Evolutionary conservation across 1,140 invertebrate genomes (phyloP).

Genomic region (Drosophila parvula): DNA sequence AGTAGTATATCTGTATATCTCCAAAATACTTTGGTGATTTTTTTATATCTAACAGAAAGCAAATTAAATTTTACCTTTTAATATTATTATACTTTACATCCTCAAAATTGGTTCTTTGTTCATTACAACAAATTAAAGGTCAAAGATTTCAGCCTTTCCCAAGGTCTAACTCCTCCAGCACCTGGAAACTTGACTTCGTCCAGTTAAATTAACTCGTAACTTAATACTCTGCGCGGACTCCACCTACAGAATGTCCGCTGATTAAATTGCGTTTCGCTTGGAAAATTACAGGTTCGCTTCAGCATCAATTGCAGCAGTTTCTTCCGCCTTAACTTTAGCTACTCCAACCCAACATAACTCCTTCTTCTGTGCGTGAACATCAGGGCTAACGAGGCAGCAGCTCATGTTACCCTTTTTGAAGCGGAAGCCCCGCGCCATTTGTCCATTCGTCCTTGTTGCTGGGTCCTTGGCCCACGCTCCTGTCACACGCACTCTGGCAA

Average conservation of each 20-base stretch:
- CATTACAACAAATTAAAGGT: background rate
- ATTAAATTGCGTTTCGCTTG: slow-evolving; percentile 49
- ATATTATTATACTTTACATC: too few relatives aligned
- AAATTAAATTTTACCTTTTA: too few relatives aligned
- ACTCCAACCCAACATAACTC: background rate
- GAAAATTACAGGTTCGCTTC: slow-evolving; percentile 42
- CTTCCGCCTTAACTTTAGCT: slow-evolving; percentile 18
- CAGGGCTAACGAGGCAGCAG: slow-evolving; percentile 48
- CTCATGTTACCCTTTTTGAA: slow-evolving; percentile 49
- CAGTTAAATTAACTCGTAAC: slow-evolving; percentile 40
- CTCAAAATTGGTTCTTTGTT: background rate
- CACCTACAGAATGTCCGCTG: slow-evolving; percentile 15
- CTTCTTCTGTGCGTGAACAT: background rate
- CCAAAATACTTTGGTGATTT: too few relatives aligned
- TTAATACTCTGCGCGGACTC: slow-evolving; percentile 10
- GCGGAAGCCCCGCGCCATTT: background rate
- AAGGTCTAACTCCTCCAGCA: background rate
- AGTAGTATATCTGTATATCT: too few relatives aligned
- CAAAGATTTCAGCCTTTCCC: background rate
- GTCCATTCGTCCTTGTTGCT: slow-evolving; percentile 4
- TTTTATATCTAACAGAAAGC: too few relatives aligned
- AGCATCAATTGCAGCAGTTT: slow-evolving; percentile 1
- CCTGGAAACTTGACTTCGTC: background rate
- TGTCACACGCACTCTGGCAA: slow-evolving; percentile 34
- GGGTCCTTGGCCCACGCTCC: slow-evolving; percentile 15